Evolutionary conservation across 2,113 vertebrate species (phyloP).

Genomic region (Misgurnus anguillicaudatus): DNA sequence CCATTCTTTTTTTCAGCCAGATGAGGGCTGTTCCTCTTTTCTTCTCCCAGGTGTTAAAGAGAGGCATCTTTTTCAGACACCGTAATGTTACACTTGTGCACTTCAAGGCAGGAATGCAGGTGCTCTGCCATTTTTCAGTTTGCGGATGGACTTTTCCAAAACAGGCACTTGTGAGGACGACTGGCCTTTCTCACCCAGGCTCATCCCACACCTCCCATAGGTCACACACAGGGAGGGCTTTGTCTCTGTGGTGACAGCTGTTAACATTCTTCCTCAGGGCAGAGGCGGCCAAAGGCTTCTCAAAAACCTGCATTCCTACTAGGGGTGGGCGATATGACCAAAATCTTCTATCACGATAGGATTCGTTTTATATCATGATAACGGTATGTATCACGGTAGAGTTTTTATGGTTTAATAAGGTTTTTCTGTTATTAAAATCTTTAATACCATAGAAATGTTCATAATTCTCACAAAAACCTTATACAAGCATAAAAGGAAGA

Average conservation of each 20-base stretch:
- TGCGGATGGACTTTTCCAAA: constrained; percentile 35
- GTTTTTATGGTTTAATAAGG: too few species aligned
- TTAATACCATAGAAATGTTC: too few species aligned
- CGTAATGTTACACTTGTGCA: constrained; percentile 34
- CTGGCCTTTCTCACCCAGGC: constrained; percentile 44
- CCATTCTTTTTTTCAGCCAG: background rate
- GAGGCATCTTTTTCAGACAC: background rate
- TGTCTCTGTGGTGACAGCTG: constrained; percentile 65
- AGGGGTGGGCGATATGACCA: too few species aligned
- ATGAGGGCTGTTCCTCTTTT: background rate
- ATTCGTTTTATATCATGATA: too few species aligned
- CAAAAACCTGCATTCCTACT: background rate
- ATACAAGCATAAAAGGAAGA: too few species aligned
- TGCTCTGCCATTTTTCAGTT: constrained; percentile 26
- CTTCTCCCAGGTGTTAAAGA: constrained; percentile 6
- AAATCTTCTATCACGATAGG: too few species aligned
- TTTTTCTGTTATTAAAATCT: too few species aligned
- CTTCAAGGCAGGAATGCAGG: constrained; percentile 19
- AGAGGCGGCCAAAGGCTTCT: background rate
- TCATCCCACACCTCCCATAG: constrained; percentile 57
- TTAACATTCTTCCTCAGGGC: constrained; percentile 53
- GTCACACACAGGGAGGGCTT: constrained; percentile 57
- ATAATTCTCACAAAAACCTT: too few species aligned
- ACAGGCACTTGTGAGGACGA: constrained; percentile 56
- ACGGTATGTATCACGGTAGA: too few species aligned